A percentile compares a stretch with the other conserved stretches of the same genome.
These are phyloP conservation scores for Aleiodes leptofemur DNA, from an alignment of 2,888 invertebrate species.

Conservation along the genomic window DNA sequence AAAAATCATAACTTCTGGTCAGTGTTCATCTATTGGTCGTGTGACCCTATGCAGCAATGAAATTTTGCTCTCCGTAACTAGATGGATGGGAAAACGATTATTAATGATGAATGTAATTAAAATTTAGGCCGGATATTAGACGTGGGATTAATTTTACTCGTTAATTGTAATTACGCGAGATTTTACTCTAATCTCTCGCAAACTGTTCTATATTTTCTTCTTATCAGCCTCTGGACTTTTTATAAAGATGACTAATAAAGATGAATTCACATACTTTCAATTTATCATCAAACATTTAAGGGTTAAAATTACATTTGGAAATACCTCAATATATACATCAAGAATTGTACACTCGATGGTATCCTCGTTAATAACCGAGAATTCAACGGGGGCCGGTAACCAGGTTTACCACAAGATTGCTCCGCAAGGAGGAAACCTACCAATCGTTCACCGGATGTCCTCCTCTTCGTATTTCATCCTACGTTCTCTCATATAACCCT, in stretches of 20 bases:
- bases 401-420: conserved; percentile 74
- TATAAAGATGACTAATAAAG: too few relatives aligned
- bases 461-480: conserved; percentile 60
- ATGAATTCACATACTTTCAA: too few relatives aligned
- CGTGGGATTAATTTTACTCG: conserved; percentile 25
- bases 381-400: conserved; percentile 72
- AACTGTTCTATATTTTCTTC: neutral
- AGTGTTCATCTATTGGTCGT: too few relatives aligned
- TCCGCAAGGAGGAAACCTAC: conserved; percentile 74
- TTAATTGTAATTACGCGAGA: conserved; percentile 42
- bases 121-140: conserved; percentile 43
- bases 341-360: conserved; percentile 52
- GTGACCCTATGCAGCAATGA: too few relatives aligned
- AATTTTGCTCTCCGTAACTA: neutral
- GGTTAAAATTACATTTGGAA: conserved; percentile 36
- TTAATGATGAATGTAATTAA: conserved; percentile 45
- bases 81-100: conserved; percentile 36
- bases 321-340: conserved; percentile 26
- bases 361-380: conserved; percentile 64
- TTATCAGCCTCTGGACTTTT: too few relatives aligned
- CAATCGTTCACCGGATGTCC: conserved; percentile 74
- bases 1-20: too few relatives aligned
- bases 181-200: neutral
- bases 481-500: conserved; percentile 41
- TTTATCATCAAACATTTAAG: neutral